phyloP scores from a whole-genome alignment of 2,113 vertebrate species.

The Leptosomus discolor region DNA sequence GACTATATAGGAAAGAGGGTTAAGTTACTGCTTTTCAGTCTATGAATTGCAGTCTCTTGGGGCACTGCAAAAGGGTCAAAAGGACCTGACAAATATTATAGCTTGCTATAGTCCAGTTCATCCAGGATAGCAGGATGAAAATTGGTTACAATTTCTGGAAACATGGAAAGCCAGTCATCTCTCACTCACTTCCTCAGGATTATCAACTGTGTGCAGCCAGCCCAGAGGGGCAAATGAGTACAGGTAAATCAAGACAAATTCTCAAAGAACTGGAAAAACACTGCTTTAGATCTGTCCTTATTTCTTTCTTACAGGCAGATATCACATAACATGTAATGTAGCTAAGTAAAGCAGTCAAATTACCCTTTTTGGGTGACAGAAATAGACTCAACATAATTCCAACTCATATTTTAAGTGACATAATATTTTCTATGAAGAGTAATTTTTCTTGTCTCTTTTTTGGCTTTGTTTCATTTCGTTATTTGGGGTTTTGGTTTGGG shows the following conservation, averaged over 20 bases:
- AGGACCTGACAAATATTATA: neutral
- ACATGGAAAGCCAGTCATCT: neutral
- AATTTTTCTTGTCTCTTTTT: neutral
- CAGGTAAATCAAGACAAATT: neutral
- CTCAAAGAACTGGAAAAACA: neutral
- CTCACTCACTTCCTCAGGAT: neutral
- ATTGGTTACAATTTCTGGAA: neutral
- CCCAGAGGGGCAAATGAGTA: neutral
- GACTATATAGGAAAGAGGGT: accelerated
- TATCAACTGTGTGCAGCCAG: neutral
- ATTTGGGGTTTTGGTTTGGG: neutral
- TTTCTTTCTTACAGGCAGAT: neutral
- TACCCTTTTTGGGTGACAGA: neutral
- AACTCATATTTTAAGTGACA: neutral
- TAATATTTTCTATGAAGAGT: neutral
- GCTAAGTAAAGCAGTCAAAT: neutral
- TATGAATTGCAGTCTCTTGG: neutral
- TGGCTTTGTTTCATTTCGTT: neutral
- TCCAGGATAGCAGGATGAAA: neutral
- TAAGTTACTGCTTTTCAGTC: neutral
- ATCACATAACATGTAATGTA: neutral
- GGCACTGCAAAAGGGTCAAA: neutral
- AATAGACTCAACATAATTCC: neutral
- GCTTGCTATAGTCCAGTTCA: neutral
- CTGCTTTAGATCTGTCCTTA: neutral